These are phyloP conservation scores for Psylliodes chrysocephalus DNA, from an alignment of 2,888 invertebrate species.

Conservation along the genomic window DNA sequence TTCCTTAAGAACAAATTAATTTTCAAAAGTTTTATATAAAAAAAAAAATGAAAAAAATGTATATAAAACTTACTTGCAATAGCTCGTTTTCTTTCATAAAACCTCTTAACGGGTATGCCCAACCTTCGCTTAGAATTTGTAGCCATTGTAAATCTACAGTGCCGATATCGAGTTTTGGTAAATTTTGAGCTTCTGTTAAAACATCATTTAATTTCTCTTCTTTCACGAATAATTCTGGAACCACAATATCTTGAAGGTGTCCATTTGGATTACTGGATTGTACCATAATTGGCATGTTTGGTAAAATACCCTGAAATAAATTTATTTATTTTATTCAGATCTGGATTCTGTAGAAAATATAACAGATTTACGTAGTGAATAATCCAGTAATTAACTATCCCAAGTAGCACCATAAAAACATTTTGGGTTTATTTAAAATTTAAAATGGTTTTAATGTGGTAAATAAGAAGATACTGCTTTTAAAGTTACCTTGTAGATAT, in stretches of 20 bases:
- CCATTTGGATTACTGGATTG: conserved; percentile 33
- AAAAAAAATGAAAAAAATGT: neutral
- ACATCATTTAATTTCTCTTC: conserved; percentile 71
- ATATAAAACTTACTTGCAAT: conserved; percentile 63
- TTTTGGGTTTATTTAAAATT: too few relatives aligned
- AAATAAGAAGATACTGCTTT: too few relatives aligned
- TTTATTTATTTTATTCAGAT: too few relatives aligned
- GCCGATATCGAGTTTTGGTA: conserved; percentile 80
- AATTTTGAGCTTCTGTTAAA: conserved; percentile 73
- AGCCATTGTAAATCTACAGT: conserved; percentile 94
- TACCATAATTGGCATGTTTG: conserved; percentile 54
- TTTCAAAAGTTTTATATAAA: neutral
- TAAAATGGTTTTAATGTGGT: too few relatives aligned
- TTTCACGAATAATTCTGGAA: conserved; percentile 84
- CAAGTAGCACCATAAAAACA: too few relatives aligned
- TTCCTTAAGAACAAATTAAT: too few relatives aligned
- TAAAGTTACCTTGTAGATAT: too few relatives aligned
- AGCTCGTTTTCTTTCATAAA: conserved; percentile 80
- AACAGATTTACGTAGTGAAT: too few relatives aligned
- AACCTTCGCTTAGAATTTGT: conserved; percentile 87
- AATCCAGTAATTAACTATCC: too few relatives aligned
- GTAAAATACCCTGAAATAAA: conserved; percentile 69
- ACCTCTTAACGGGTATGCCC: conserved; percentile 88
- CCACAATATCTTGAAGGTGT: conserved; percentile 49
- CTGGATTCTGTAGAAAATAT: too few relatives aligned